phyloP scores from a whole-genome alignment of 2,888 invertebrate genomes.

The Spodoptera exigua region DNA sequence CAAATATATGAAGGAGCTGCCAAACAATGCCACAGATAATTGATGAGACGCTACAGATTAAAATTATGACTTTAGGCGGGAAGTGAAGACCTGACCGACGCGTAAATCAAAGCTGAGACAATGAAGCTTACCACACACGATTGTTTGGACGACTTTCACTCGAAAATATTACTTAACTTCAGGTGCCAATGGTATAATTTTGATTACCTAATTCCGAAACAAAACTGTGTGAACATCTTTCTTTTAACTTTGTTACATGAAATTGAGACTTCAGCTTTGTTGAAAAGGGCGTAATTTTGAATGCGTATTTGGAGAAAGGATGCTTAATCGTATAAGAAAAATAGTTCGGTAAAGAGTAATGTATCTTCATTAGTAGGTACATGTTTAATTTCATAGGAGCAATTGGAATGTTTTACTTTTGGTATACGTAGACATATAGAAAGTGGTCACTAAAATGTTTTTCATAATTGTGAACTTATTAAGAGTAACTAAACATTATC shows the following conservation, averaged over 20 bases:
- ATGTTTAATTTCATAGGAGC: too few species aligned
- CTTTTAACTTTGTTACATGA: conserved; percentile 4
- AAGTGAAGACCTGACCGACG: conserved; percentile 80
- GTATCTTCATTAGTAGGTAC: conserved; percentile 44
- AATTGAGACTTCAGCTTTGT: conserved; percentile 17
- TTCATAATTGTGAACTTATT: too few species aligned
- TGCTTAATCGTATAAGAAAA: conserved; percentile 34
- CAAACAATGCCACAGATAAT: conserved; percentile 53
- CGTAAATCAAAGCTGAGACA: conserved; percentile 76
- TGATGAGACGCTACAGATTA: conserved; percentile 61
- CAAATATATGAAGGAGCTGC: conserved; percentile 42
- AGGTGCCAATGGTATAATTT: too few species aligned
- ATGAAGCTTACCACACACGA: conserved; percentile 54
- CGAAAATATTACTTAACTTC: too few species aligned
- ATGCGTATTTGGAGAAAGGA: conserved; percentile 19
- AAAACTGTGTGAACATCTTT: too few species aligned
- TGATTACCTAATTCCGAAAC: too few species aligned
- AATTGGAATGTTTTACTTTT: too few species aligned
- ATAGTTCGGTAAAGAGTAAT: conserved; percentile 33
- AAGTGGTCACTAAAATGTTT: too few species aligned
- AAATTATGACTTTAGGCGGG: conserved; percentile 82
- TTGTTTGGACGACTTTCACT: conserved; percentile 37
- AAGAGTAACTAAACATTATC: too few species aligned
- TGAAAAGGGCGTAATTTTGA: conserved; percentile 18
- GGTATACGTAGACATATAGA: too few species aligned